A percentile compares a stretch with the other conserved stretches of the same genome.
These are phyloP conservation scores for Chionomys nivalis DNA, from an alignment of 2,113 vertebrate species.

Conservation along the genomic window DNA sequence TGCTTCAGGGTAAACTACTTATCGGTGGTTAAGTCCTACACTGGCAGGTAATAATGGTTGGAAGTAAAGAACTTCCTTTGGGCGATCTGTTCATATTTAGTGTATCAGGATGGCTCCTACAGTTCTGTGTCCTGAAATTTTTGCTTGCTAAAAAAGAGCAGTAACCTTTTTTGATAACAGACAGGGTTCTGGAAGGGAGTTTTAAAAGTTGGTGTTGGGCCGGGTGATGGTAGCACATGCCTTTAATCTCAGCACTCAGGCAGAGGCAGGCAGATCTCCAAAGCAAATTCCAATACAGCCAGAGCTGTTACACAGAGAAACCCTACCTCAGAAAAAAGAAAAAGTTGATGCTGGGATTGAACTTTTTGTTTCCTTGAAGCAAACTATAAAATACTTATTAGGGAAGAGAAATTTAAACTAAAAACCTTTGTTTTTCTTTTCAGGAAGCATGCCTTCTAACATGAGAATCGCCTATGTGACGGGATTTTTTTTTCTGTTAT, in stretches of 20 bases:
- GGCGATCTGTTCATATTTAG: too few relatives aligned
- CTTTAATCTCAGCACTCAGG: neutral
- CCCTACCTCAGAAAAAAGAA: neutral
- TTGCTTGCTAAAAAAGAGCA: constrained; percentile 8
- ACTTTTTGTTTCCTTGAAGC: constrained; percentile 23
- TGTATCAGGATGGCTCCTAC: neutral
- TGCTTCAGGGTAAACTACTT: too few relatives aligned
- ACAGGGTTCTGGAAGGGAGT: constrained; percentile 3
- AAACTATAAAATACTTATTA: constrained; percentile 43
- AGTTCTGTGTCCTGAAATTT: neutral
- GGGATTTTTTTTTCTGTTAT: neutral
- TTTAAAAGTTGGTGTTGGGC: neutral
- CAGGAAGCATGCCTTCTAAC: constrained; percentile 24
- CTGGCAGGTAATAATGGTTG: too few relatives aligned
- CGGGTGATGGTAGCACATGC: neutral
- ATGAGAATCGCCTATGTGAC: neutral
- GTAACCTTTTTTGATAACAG: neutral
- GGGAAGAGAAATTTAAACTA: constrained; percentile 29
- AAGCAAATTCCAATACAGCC: neutral
- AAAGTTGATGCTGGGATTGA: neutral
- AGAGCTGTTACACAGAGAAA: neutral
- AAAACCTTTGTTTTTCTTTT: constrained; percentile 37
- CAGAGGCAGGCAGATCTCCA: neutral
- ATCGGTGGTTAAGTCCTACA: too few relatives aligned
- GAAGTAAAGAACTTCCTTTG: too few relatives aligned